Evolutionary conservation across 1,140 invertebrate genomes (phyloP).

Genomic region (Cotesia vestalis): DNA sequence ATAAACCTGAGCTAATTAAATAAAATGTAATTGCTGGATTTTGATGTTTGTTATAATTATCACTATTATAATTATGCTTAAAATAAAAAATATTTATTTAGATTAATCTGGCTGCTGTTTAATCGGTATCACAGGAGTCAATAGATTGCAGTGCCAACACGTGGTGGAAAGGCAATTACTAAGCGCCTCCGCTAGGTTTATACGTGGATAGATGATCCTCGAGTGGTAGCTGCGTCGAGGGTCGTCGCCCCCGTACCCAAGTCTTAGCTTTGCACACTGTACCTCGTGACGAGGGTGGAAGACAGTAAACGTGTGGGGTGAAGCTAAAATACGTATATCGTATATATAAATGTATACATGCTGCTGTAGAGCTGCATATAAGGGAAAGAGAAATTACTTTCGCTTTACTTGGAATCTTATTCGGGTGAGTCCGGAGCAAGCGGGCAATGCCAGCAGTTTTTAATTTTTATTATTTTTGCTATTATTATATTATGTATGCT

Average conservation of each 20-base stretch:
- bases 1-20: no score
- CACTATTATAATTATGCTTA: no score
- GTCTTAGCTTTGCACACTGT: slow-evolving; percentile 4
- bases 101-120: neutral
- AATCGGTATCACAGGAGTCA: neutral
- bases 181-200: neutral
- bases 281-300: slow-evolving; percentile 6
- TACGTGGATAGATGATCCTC: neutral
- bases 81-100: no score
- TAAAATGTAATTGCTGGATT: no score
- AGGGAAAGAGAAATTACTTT: neutral
- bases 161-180: slow-evolving; percentile 15
- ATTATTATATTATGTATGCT: no score
- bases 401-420: no score
- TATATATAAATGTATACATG: no score
- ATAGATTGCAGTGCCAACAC: slow-evolving; percentile 16
- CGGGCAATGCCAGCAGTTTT: no score
- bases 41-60: no score
- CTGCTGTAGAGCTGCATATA: neutral
- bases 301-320: neutral
- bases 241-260: slow-evolving; percentile 11
- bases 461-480: no score
- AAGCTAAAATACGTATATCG: neutral
- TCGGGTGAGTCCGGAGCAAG: no score
- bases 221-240: neutral